Evolutionary conservation across 35 echinoderm and acorn worm species (phyloP).

Genomic region (Ophiothrix spiculata): DNA sequence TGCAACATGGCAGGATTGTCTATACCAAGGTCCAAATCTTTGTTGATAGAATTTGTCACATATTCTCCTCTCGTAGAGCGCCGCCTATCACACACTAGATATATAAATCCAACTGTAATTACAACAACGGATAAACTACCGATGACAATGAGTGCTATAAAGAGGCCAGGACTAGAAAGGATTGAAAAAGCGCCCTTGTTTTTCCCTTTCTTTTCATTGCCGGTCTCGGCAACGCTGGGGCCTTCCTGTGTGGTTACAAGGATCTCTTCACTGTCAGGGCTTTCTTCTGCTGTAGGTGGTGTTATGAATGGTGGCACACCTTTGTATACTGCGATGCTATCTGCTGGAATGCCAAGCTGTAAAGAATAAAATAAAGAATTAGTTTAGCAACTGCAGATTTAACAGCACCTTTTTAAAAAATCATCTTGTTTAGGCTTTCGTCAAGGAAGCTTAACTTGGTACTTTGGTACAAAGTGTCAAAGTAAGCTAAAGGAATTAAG

Average conservation of each 20-base stretch:
- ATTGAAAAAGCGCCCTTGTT: background rate
- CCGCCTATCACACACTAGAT: conserved; percentile 46
- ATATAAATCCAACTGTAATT: conserved; percentile 48
- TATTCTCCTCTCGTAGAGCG: conserved; percentile 52
- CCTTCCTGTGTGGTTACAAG: no score
- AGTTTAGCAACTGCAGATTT: no score
- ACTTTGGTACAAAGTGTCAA: background rate
- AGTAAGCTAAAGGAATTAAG: background rate
- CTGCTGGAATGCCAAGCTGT: background rate
- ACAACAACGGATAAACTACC: conserved; percentile 38
- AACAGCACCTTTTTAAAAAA: no score
- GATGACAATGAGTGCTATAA: conserved; percentile 55
- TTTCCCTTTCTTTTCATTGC: background rate
- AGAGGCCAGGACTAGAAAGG: conserved; percentile 36
- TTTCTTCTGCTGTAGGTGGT: background rate
- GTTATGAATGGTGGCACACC: background rate
- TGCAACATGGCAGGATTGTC: conserved; percentile 55
- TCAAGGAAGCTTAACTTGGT: no score
- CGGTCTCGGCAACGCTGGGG: background rate
- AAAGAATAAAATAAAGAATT: background rate
- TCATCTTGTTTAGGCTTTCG: no score
- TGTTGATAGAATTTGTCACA: conserved; percentile 44
- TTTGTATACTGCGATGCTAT: background rate
- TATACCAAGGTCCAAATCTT: conserved; percentile 41
- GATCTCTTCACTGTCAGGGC: no score